phyloP scores from a whole-genome alignment of 2,797 vertebrate genomes.

The Psittacula echo region DNA sequence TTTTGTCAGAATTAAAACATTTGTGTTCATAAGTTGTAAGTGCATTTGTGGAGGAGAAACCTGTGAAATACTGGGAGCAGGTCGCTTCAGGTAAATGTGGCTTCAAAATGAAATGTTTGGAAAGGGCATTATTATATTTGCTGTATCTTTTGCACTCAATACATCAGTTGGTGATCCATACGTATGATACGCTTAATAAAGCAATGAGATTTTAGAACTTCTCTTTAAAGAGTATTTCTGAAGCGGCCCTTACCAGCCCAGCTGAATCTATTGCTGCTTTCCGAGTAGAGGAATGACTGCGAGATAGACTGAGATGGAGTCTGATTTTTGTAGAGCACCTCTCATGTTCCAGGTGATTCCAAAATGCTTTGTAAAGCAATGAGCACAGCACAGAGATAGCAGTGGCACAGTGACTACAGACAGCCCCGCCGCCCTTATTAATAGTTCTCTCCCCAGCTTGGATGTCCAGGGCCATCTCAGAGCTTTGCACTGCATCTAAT shows the following conservation, averaged over 20 bases:
- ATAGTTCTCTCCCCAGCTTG: background rate
- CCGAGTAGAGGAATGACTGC: background rate
- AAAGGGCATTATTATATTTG: conserved; percentile 44
- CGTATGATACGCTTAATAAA: conserved; percentile 53
- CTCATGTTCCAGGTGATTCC: conserved; percentile 17
- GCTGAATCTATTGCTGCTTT: conserved; percentile 35
- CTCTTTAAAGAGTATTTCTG: conserved; percentile 29
- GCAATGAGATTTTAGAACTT: conserved; percentile 31
- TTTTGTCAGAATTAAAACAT: conserved; percentile 69
- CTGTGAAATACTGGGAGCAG: conserved; percentile 54
- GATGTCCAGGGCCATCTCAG: background rate
- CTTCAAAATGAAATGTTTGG: conserved; percentile 65
- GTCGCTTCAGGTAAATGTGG: conserved; percentile 70
- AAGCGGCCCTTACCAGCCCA: background rate
- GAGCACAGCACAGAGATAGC: background rate
- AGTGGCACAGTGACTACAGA: background rate
- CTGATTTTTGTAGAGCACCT: background rate
- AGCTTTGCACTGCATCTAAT: background rate
- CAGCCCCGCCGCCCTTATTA: background rate
- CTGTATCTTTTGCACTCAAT: conserved; percentile 15
- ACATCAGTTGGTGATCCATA: conserved; percentile 28
- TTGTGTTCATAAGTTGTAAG: conserved; percentile 50
- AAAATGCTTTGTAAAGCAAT: background rate
- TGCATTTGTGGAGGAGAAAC: conserved; percentile 57
- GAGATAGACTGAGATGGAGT: conserved; percentile 1